These are phyloP conservation scores for Caenorhabditis briggsae DNA, from an alignment of 1,140 invertebrate genomes.

Conservation along the genomic window DNA sequence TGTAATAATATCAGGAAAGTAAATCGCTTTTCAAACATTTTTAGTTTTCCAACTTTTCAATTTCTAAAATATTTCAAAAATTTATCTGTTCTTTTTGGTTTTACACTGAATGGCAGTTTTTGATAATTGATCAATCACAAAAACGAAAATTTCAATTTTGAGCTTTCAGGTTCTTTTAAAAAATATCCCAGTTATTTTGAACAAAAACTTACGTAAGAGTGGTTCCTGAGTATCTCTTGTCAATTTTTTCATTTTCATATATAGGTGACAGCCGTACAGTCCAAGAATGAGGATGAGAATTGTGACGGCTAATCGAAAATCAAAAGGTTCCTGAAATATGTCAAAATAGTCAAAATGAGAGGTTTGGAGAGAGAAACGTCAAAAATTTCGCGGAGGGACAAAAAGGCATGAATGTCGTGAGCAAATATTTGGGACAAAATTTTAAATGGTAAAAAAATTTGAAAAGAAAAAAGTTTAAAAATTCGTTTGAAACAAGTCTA, in stretches of 20 bases:
- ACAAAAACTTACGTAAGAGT: slow-evolving; percentile 21
- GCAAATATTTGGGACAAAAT: slow-evolving; percentile 15
- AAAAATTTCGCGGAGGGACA: background rate
- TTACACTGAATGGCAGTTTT: too few species aligned
- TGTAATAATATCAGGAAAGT: background rate
- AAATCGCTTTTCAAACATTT: too few species aligned
- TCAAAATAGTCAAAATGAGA: background rate
- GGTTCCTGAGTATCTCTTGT: slow-evolving; percentile 5
- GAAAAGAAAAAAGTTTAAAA: too few species aligned
- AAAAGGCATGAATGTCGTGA: background rate
- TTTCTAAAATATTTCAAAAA: too few species aligned
- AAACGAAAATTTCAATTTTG: too few species aligned
- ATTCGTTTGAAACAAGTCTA: background rate
- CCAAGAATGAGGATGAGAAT: slow-evolving; percentile 49
- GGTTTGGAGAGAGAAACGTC: background rate
- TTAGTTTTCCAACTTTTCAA: too few species aligned
- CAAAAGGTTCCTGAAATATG: background rate
- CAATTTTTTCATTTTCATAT: slow-evolving; percentile 38
- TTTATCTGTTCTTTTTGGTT: too few species aligned
- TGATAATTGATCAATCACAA: too few species aligned
- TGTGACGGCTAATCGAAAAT: background rate
- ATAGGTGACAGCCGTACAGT: slow-evolving; percentile 36
- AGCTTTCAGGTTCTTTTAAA: too few species aligned
- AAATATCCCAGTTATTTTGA: too few species aligned
- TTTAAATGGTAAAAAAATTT: background rate